Percentiles rank a stretch among this genome's conserved stretches.
Evolutionary conservation across 1,140 invertebrate genomes (phyloP).

Genomic region (Atta cephalotes): DNA sequence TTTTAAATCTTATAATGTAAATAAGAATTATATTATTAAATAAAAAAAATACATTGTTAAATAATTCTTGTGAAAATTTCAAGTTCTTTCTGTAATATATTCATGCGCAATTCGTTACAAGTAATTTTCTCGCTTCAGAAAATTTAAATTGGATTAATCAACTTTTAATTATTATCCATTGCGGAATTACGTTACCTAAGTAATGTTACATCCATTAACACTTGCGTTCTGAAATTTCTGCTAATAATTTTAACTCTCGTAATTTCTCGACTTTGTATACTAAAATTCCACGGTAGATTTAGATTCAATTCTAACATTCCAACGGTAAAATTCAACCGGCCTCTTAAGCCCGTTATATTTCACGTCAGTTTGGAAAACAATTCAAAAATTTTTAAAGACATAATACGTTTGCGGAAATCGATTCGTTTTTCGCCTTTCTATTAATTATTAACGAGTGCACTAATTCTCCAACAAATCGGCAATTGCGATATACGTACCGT

Average conservation of each 20-base stretch:
- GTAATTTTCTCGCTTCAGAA: neutral
- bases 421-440: neutral
- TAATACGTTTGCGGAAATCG: neutral
- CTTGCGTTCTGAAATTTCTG: constrained; percentile 2
- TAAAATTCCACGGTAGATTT: constrained; percentile 33
- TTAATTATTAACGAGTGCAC: constrained; percentile 38
- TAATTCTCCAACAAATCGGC: constrained; percentile 43
- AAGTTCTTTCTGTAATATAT: neutral
- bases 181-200: constrained; percentile 4
- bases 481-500: constrained; percentile 6
- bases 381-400: neutral
- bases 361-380: neutral
- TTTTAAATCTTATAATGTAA: too few species aligned
- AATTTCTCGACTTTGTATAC: constrained; percentile 11
- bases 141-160: neutral
- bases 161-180: neutral
- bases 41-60: neutral
- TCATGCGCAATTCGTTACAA: neutral
- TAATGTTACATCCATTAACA: neutral
- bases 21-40: neutral
- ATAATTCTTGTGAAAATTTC: neutral
- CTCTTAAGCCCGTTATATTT: neutral
- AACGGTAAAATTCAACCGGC: constrained; percentile 23
- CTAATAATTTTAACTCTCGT: constrained; percentile 34
- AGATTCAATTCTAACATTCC: constrained; percentile 22